Evolutionary conservation across 2,797 vertebrate genomes (phyloP).

Genomic region (Kryptopterus vitreolus): DNA sequence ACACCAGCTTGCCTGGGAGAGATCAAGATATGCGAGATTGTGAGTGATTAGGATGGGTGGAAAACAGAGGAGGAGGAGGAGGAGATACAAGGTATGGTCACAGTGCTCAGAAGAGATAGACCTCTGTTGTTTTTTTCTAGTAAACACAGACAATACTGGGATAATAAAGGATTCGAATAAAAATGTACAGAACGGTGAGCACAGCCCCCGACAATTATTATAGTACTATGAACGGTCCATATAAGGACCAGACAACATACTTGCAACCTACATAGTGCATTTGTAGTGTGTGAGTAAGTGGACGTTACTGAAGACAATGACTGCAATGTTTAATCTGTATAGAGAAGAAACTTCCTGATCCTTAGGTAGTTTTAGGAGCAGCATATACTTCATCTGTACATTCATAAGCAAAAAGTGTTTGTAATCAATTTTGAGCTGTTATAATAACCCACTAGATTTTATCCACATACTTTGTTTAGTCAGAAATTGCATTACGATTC

Average conservation of each 20-base stretch:
- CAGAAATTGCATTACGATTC: too few relatives aligned
- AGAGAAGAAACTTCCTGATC: background rate
- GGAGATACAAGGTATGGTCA: constrained; percentile 31
- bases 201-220: background rate
- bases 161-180: background rate
- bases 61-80: background rate
- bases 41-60: background rate
- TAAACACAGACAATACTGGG: too few relatives aligned
- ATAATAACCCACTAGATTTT: too few relatives aligned
- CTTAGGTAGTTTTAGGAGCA: background rate
- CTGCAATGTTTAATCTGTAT: background rate
- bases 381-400: too few relatives aligned
- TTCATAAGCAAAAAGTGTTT: background rate
- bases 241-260: background rate
- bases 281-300: background rate
- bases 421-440: background rate
- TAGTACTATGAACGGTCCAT: background rate
- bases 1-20: background rate
- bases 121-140: constrained; percentile 1
- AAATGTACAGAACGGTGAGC: background rate
- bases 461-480: too few relatives aligned
- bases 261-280: background rate
- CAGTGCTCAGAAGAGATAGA: constrained; percentile 20
- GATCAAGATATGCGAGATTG: background rate
- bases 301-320: background rate